A percentile compares a stretch with the other conserved stretches of the same genome.
Conservation (phyloP, 2,888 invertebrate genomes). For the Agrenia bidenticulata region DNA sequence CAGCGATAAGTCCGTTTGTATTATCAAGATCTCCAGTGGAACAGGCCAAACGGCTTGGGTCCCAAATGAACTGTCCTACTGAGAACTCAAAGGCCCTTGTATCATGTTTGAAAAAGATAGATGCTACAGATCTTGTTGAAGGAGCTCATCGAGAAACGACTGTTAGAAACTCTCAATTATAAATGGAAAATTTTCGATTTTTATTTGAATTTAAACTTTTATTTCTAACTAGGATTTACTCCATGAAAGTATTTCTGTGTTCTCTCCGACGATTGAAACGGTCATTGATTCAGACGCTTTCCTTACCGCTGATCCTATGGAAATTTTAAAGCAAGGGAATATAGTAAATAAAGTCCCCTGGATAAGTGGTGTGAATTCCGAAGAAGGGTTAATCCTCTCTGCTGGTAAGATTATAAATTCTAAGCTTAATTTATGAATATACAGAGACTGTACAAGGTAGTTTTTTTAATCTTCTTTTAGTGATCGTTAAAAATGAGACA, state of each 20-base stretch:
- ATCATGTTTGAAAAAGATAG: constrained; percentile 39
- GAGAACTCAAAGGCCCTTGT: constrained; percentile 36
- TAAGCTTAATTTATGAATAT: background rate
- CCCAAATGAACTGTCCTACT: constrained; percentile 42
- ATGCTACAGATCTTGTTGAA: constrained; percentile 27
- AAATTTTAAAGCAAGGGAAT: constrained; percentile 12
- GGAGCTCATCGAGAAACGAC: constrained; percentile 37
- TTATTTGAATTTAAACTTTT: background rate
- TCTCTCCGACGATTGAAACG: constrained; percentile 27
- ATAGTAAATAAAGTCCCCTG: constrained; percentile 34
- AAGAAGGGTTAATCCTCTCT: constrained; percentile 8
- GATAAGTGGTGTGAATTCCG: constrained; percentile 36
- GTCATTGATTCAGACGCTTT: constrained; percentile 25
- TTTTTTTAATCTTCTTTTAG: constrained; percentile 5
- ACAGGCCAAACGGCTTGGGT: constrained; percentile 40
- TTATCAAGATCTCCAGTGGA: constrained; percentile 35
- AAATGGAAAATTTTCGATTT: background rate
- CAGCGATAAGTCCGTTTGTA: constrained; percentile 35
- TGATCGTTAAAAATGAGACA: constrained; percentile 31
- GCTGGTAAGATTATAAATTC: background rate
- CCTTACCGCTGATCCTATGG: constrained; percentile 18
- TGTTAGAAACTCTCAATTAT: constrained; percentile 14
- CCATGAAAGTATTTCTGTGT: constrained; percentile 15
- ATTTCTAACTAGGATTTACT: constrained; percentile 18
- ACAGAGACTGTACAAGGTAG: background rate